Evolutionary conservation across 2,113 vertebrate species (phyloP).

Genomic region (Litocranius walleri): DNA sequence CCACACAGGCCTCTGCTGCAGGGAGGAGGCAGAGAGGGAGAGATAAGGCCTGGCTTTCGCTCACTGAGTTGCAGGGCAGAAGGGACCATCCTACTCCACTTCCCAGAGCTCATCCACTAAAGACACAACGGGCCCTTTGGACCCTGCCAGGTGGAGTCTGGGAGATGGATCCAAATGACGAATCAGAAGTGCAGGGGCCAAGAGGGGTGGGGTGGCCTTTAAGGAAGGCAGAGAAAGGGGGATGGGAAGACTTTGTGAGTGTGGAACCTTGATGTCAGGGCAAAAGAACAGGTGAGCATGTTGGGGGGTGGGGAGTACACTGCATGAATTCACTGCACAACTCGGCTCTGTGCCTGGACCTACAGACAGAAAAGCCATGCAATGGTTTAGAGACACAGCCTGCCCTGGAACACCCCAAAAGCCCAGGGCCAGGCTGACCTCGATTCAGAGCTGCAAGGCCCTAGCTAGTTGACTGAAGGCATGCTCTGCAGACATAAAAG

Average conservation of each 20-base stretch:
- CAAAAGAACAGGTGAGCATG: neutral
- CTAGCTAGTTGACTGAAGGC: neutral
- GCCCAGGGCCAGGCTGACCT: neutral
- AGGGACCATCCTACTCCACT: neutral
- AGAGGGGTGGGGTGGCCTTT: neutral
- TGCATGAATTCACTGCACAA: neutral
- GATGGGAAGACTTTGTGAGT: neutral
- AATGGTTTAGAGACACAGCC: neutral
- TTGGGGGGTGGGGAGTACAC: too few relatives aligned
- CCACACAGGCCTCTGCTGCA: conserved; percentile 89
- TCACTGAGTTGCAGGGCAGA: neutral
- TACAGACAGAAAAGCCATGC: neutral
- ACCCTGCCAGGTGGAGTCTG: neutral
- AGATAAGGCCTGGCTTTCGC: neutral
- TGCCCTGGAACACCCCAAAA: neutral
- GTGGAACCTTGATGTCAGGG: neutral
- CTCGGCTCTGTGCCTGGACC: neutral
- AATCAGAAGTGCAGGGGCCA: neutral
- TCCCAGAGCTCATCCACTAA: neutral
- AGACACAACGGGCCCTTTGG: neutral
- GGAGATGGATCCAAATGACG: neutral
- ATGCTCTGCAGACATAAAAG: neutral
- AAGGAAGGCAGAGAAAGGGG: neutral
- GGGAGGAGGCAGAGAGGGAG: neutral
- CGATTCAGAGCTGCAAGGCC: neutral